These are phyloP conservation scores for Anhinga anhinga DNA, from an alignment of 2,113 vertebrate genomes.

Conservation along the genomic window DNA sequence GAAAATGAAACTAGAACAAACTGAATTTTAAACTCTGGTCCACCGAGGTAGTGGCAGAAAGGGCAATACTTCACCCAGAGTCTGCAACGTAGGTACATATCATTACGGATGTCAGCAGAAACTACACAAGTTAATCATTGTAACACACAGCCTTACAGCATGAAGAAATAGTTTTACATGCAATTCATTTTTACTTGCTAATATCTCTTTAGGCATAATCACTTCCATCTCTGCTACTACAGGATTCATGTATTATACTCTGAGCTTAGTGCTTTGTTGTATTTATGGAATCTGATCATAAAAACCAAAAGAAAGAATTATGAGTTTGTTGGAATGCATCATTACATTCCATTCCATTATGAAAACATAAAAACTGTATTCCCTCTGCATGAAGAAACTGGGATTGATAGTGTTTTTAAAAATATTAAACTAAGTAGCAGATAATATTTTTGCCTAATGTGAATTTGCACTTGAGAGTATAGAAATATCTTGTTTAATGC, in stretches of 20 bases:
- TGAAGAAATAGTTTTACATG: constrained; percentile 26
- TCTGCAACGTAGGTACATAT: rapidly evolving
- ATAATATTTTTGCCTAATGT: neutral
- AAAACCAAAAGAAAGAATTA: constrained; percentile 58
- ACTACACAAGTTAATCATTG: neutral
- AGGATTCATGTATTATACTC: neutral
- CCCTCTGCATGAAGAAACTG: constrained; percentile 47
- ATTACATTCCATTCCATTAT: constrained; percentile 66
- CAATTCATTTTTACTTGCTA: constrained; percentile 42
- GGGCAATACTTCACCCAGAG: neutral
- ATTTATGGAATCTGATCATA: constrained; percentile 38
- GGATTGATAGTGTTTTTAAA: constrained; percentile 27
- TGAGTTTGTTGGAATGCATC: constrained; percentile 56
- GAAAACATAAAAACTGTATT: constrained; percentile 31
- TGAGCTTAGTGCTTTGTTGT: neutral
- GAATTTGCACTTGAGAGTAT: neutral
- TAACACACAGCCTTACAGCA: neutral
- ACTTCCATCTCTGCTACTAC: constrained; percentile 10
- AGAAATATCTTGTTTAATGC: neutral
- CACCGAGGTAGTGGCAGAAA: neutral
- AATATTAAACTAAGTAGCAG: neutral
- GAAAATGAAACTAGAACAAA: neutral
- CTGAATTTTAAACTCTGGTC: neutral
- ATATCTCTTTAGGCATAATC: neutral
- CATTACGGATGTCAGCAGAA: neutral